Evolutionary conservation across 2,797 vertebrate species (phyloP).

Genomic region (Botia kubotai): DNA sequence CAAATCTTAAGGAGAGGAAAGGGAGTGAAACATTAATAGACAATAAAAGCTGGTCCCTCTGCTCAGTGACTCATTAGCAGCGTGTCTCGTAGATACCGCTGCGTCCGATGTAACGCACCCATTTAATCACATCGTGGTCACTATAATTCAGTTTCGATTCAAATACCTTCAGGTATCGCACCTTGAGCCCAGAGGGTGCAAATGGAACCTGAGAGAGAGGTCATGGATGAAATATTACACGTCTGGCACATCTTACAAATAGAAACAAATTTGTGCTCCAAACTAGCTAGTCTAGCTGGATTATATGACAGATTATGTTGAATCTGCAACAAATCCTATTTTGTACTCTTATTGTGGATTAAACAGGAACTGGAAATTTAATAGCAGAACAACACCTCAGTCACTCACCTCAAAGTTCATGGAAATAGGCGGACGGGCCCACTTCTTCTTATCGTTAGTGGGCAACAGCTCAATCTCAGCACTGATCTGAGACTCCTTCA

Average conservation of each 20-base stretch:
- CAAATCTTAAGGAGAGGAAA: constrained; percentile 68
- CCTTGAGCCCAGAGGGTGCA: constrained; percentile 98
- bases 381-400: background rate
- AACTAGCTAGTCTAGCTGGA: background rate
- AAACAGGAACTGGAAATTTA: background rate
- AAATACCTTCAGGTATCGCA: constrained; percentile 99
- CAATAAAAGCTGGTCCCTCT: constrained; percentile 54
- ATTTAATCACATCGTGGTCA: constrained; percentile 99
- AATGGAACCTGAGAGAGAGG: constrained; percentile 87
- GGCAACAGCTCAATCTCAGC: constrained; percentile 97
- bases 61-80: constrained; percentile 81
- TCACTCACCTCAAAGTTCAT: constrained; percentile 97
- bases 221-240: background rate
- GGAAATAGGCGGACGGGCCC: constrained; percentile 97
- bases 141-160: constrained; percentile 99
- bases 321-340: background rate
- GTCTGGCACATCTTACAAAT: background rate
- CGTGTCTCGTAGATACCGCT: constrained; percentile 99
- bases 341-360: background rate
- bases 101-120: constrained; percentile 98
- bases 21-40: constrained; percentile 35
- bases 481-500: constrained; percentile 99
- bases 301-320: background rate
- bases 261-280: background rate
- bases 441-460: constrained; percentile 99